Conservation (phyloP, 2,888 invertebrate genomes). For the Pyrrhosoma nymphula region DNA sequence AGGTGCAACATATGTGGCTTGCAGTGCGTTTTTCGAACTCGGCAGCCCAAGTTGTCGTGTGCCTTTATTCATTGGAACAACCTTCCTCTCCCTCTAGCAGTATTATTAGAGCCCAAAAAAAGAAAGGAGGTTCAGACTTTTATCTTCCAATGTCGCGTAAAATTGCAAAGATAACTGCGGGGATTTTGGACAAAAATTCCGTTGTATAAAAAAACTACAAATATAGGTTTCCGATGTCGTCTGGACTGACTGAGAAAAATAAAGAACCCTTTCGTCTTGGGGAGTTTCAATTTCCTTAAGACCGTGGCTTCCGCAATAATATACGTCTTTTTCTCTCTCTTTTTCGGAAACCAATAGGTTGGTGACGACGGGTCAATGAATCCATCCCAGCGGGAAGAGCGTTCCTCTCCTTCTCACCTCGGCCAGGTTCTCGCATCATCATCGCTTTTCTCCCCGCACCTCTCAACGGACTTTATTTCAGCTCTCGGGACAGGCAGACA, state of each 20-base stretch:
- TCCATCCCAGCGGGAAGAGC: neutral
- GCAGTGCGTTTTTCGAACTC: too few species aligned
- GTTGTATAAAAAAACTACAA: conserved; percentile 13
- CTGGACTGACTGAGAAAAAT: neutral
- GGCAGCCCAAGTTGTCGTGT: too few species aligned
- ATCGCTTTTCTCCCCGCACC: neutral
- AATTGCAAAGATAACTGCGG: neutral
- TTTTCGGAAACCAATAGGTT: conserved; percentile 36
- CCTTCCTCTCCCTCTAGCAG: too few species aligned
- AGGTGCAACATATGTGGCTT: too few species aligned
- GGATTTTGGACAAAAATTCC: neutral
- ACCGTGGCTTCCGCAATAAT: conserved; percentile 49
- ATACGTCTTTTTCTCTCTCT: neutral
- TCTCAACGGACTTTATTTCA: neutral
- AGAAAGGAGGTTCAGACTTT: neutral
- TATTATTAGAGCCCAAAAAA: too few species aligned
- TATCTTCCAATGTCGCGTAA: neutral
- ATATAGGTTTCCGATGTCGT: conserved; percentile 52
- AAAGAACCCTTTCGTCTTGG: neutral
- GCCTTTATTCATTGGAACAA: too few species aligned
- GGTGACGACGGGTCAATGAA: conserved; percentile 57
- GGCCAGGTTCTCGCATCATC: neutral
- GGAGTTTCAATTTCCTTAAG: conserved; percentile 60
- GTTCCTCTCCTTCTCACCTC: neutral
- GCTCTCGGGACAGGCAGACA: neutral